Evolutionary conservation across 2,888 invertebrate species (phyloP).

Genomic region (Cremastinae sp.): DNA sequence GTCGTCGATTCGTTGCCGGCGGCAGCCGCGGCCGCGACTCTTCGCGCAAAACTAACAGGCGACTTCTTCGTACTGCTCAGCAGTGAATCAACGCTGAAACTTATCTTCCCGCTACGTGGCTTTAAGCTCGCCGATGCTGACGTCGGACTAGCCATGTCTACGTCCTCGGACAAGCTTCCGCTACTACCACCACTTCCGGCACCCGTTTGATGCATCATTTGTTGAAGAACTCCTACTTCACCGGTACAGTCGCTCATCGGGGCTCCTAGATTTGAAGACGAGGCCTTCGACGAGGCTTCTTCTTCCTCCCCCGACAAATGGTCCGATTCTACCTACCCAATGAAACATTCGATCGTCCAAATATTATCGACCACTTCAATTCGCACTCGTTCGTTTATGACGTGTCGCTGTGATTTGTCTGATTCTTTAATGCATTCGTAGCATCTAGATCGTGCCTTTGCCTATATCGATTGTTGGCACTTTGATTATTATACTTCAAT

Average conservation of each 20-base stretch:
- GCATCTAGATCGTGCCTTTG: background rate
- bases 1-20: constrained; percentile 63
- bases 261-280: constrained; percentile 50
- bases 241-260: constrained; percentile 53
- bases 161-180: constrained; percentile 70
- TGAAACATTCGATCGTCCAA: constrained; percentile 36
- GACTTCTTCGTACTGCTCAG: constrained; percentile 80
- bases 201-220: constrained; percentile 58
- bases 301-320: constrained; percentile 68
- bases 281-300: constrained; percentile 66
- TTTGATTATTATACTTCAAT: background rate
- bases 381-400: constrained; percentile 22
- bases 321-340: constrained; percentile 65
- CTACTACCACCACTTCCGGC: constrained; percentile 49
- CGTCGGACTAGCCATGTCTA: constrained; percentile 74
- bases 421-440: background rate
- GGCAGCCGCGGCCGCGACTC: constrained; percentile 61
- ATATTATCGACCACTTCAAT: background rate
- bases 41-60: constrained; percentile 62
- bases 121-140: constrained; percentile 77
- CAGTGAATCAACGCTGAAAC: constrained; percentile 88
- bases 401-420: background rate
- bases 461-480: background rate
- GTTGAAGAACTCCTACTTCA: constrained; percentile 47
- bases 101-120: constrained; percentile 83